phyloP scores from a whole-genome alignment of 2,113 vertebrate species.

The Xiphophorus maculatus region DNA sequence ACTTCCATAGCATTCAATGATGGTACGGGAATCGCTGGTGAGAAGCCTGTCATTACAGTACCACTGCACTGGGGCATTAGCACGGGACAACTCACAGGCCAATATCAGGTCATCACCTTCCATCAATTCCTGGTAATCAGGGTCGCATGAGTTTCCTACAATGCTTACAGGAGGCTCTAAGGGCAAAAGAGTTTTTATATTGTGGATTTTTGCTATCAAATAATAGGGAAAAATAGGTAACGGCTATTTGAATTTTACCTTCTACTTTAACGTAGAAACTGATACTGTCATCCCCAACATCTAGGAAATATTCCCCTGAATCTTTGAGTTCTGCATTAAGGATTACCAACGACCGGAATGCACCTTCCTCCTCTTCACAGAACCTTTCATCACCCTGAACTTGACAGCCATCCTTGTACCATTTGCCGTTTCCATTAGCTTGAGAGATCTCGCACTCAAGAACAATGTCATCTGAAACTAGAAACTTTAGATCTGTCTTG shows the following conservation, averaged over 20 bases:
- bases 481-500: slow-evolving; percentile 62
- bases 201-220: background rate
- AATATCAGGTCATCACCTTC: slow-evolving; percentile 83
- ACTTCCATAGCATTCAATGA: slow-evolving; percentile 75
- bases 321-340: slow-evolving; percentile 80
- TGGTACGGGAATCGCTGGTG: slow-evolving; percentile 57
- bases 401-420: slow-evolving; percentile 90
- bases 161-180: slow-evolving; percentile 86
- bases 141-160: slow-evolving; percentile 71
- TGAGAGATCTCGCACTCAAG: slow-evolving; percentile 86
- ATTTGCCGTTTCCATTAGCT: slow-evolving; percentile 74
- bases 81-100: slow-evolving; percentile 81
- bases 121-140: slow-evolving; percentile 73
- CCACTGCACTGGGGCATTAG: slow-evolving; percentile 74
- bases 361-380: slow-evolving; percentile 86
- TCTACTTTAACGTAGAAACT: slow-evolving; percentile 83
- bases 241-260: slow-evolving; percentile 68
- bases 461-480: slow-evolving; percentile 81
- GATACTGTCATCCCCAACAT: slow-evolving; percentile 83
- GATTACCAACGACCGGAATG: slow-evolving; percentile 83
- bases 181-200: background rate
- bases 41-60: slow-evolving; percentile 72
- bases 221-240: background rate
- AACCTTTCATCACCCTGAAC: slow-evolving; percentile 83
- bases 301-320: slow-evolving; percentile 89